Base-by-base conservation (phyloP, 2,797 vertebrate genomes). In the Neosilurus mollespiculum region DNA sequence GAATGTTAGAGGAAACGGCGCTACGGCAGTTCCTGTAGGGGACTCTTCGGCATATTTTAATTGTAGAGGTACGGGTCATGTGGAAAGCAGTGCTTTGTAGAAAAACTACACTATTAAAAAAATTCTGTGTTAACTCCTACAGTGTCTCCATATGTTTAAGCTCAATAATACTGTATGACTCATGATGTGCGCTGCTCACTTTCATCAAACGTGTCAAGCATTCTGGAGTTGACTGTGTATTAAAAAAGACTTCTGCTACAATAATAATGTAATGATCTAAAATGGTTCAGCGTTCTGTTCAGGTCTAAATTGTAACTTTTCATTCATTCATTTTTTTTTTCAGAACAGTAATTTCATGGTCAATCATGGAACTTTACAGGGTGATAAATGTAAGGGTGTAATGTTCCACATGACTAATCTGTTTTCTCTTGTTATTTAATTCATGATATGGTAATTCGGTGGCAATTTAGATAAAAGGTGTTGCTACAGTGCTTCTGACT, bases 181-280 rank as follows among this genome's bases (percentile, higher is more conserved):
- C 59, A 78, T 49, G 76, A 64, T 37, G 51, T 78, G 76, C 62
- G 58, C 76, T 78, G 59, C 59, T 78, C 76, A 78, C 49, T 78
- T 78, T 78, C 37, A 62, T 51, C 9, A 78, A 78, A 62, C 34
- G 22, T 24, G 76, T 49, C 43, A 49, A 83, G 65, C 64, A 69
- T 26, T 67, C 81, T 34, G 53, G n/a, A 77, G 76, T 49, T 64
- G 72, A 58, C 43, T 43, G 43, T 43, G 8, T 43, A 5, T 43
- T 5, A 43, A 5, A 43, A 43, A 43, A 43, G 43, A 64, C 37
- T 26, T 26, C 37, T 26, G 76, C 61, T 37, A 64, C 59, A 11
- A 15, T 20, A 43, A 43, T 43, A 43, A 43, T 43, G 37, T 43
- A 43, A 43, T 43, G 37, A 43, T 43, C 37, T 43, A 43, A 43